Conservation (phyloP, 2,888 invertebrate genomes). For the Clunio marinus region DNA sequence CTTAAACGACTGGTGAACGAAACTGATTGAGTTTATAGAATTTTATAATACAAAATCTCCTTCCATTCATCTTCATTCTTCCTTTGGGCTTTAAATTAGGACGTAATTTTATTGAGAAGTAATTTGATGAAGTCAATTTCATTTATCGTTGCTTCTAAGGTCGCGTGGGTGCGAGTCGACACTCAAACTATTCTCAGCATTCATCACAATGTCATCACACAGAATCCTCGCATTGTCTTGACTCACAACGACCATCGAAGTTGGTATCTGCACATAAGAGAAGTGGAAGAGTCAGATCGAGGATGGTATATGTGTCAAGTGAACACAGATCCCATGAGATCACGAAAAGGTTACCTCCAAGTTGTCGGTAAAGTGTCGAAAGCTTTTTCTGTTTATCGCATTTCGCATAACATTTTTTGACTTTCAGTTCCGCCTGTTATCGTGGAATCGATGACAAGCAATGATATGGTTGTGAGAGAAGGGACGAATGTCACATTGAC, state of each 20-base stretch:
- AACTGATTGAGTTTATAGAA: slow-evolving; percentile 31
- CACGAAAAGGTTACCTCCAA: slow-evolving; percentile 82
- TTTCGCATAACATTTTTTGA: not conserved
- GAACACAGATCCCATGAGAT: slow-evolving; percentile 91
- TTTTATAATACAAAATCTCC: slow-evolving; percentile 7
- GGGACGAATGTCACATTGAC: slow-evolving; percentile 82
- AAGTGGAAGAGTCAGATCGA: slow-evolving; percentile 80
- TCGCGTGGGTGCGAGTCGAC: slow-evolving; percentile 90
- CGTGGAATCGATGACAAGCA: slow-evolving; percentile 82
- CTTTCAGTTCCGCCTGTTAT: slow-evolving; percentile 83
- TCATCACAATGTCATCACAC: slow-evolving; percentile 86
- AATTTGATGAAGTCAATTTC: not conserved
- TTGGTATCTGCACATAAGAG: slow-evolving; percentile 86
- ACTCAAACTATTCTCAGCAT: slow-evolving; percentile 89
- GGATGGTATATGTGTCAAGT: slow-evolving; percentile 91
- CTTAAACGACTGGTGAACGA: not conserved
- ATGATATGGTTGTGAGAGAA: slow-evolving; percentile 87
- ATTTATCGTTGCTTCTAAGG: slow-evolving; percentile 54
- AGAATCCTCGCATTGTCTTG: slow-evolving; percentile 81
- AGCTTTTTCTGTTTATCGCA: not conserved
- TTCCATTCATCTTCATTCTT: not conserved
- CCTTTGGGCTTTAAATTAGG: slow-evolving; percentile 9
- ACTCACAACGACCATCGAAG: slow-evolving; percentile 86
- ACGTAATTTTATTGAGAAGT: slow-evolving; percentile 13
- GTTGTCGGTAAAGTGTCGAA: slow-evolving; percentile 69